These are phyloP conservation scores for Scotopteryx bipunctaria DNA, from an alignment of 2,888 invertebrate genomes.

Conservation along the genomic window DNA sequence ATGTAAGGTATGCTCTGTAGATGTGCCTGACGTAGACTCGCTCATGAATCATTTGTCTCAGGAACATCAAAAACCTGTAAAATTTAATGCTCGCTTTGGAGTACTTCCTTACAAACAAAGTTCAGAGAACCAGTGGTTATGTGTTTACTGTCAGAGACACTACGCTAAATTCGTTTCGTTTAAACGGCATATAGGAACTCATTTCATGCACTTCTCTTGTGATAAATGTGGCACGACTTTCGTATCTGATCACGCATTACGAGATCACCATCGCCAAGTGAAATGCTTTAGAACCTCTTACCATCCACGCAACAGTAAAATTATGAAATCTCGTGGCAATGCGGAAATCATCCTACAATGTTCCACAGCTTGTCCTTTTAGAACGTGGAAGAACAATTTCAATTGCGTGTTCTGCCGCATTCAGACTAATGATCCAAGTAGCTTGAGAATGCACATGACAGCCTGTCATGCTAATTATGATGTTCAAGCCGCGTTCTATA, in stretches of 20 bases:
- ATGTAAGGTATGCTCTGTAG: conserved; percentile 66
- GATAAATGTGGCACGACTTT: conserved; percentile 75
- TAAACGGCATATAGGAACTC: conserved; percentile 68
- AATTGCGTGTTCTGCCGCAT: conserved; percentile 75
- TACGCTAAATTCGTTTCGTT: conserved; percentile 63
- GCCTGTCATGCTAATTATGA: conserved; percentile 68
- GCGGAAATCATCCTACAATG: conserved; percentile 74
- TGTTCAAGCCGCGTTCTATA: conserved; percentile 72
- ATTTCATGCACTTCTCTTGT: conserved; percentile 72
- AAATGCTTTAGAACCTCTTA: conserved; percentile 71
- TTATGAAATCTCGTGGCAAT: conserved; percentile 64
- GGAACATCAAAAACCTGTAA: conserved; percentile 67
- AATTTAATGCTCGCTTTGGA: conserved; percentile 69
- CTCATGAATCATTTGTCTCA: conserved; percentile 68
- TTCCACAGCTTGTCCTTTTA: conserved; percentile 72
- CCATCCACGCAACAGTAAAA: conserved; percentile 69
- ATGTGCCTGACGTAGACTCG: conserved; percentile 61
- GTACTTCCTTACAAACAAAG: conserved; percentile 72
- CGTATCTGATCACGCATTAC: conserved; percentile 67
- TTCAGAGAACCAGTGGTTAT: conserved; percentile 57
- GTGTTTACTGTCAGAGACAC: conserved; percentile 66
- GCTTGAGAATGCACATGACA: conserved; percentile 63
- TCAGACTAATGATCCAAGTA: conserved; percentile 68
- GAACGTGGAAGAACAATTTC: conserved; percentile 75
- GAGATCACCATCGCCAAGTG: conserved; percentile 71